These are phyloP conservation scores for Venusia cambrica DNA, from an alignment of 2,888 invertebrate genomes.

Conservation along the genomic window DNA sequence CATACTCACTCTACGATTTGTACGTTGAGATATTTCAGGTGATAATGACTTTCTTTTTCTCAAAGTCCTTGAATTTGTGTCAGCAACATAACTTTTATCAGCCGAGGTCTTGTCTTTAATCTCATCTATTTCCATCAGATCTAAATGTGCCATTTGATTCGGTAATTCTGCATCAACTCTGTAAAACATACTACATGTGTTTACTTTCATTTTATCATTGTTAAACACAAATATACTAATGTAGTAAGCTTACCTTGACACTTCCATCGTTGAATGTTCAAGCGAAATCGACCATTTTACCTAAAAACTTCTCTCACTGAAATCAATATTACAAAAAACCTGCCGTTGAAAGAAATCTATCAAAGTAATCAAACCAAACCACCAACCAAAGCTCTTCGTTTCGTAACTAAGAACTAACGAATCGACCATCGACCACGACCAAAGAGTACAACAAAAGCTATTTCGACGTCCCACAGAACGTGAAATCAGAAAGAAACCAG, in stretches of 20 bases:
- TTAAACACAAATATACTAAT: not conserved
- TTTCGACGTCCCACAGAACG: too few relatives aligned
- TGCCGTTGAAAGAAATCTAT: too few relatives aligned
- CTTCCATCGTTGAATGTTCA: slow-evolving; percentile 42
- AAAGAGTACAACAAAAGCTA: too few relatives aligned
- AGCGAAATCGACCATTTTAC: slow-evolving; percentile 2
- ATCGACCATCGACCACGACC: too few relatives aligned
- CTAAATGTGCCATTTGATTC: slow-evolving; percentile 70
- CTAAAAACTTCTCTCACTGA: too few relatives aligned
- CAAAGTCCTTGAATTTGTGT: slow-evolving; percentile 50
- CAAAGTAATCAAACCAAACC: too few relatives aligned
- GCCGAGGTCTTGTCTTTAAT: slow-evolving; percentile 29
- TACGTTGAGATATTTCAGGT: slow-evolving; percentile 55
- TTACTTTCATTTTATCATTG: not conserved
- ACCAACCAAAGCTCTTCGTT: too few relatives aligned
- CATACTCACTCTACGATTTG: slow-evolving; percentile 72
- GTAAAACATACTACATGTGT: slow-evolving; percentile 25
- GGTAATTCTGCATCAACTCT: slow-evolving; percentile 66
- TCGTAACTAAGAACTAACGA: too few relatives aligned
- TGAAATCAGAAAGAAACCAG: too few relatives aligned
- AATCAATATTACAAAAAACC: too few relatives aligned
- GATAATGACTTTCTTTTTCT: slow-evolving; percentile 64
- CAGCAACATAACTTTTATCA: slow-evolving; percentile 37
- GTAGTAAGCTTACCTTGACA: slow-evolving; percentile 40
- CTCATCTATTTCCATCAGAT: slow-evolving; percentile 66